Percentiles rank a stretch among this genome's conserved stretches.
These are phyloP conservation scores for Eustalomyia histrio DNA, from an alignment of 2,888 invertebrate genomes.

Conservation along the genomic window DNA sequence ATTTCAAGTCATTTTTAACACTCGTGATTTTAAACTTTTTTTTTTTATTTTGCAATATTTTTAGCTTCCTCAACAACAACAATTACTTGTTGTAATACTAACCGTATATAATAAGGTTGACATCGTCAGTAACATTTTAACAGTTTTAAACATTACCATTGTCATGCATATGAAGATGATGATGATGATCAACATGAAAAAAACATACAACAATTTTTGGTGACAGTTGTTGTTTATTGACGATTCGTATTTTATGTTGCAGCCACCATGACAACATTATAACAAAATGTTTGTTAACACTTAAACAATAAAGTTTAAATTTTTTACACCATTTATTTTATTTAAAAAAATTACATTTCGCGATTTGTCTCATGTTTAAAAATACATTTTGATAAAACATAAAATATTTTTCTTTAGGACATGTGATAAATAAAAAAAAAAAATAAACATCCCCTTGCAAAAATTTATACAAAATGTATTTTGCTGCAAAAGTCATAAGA, in stretches of 20 bases:
- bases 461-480: too few relatives aligned
- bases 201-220: slow-evolving; percentile 67
- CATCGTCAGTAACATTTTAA: slow-evolving; percentile 32
- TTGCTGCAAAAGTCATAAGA: too few relatives aligned
- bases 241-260: slow-evolving; percentile 67
- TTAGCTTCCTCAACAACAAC: slow-evolving; percentile 32
- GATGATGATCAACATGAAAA: background rate
- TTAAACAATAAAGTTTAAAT: slow-evolving; percentile 41
- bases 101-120: slow-evolving; percentile 53
- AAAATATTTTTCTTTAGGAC: background rate
- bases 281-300: slow-evolving; percentile 55
- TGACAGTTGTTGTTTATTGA: slow-evolving; percentile 78
- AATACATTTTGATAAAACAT: background rate
- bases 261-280: slow-evolving; percentile 78
- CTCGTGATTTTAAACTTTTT: slow-evolving; percentile 69
- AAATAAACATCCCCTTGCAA: slow-evolving; percentile 9
- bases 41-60: too few relatives aligned
- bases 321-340: slow-evolving; percentile 59
- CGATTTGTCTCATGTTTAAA: slow-evolving; percentile 30
- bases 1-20: slow-evolving; percentile 75
- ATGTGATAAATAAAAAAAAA: background rate
- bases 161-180: slow-evolving; percentile 35
- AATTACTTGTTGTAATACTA: slow-evolving; percentile 48
- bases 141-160: slow-evolving; percentile 38
- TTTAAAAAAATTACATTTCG: slow-evolving; percentile 22